Base-by-base conservation (phyloP, 1,140 invertebrate species). In the Pogonognathellus flavescens region DNA sequence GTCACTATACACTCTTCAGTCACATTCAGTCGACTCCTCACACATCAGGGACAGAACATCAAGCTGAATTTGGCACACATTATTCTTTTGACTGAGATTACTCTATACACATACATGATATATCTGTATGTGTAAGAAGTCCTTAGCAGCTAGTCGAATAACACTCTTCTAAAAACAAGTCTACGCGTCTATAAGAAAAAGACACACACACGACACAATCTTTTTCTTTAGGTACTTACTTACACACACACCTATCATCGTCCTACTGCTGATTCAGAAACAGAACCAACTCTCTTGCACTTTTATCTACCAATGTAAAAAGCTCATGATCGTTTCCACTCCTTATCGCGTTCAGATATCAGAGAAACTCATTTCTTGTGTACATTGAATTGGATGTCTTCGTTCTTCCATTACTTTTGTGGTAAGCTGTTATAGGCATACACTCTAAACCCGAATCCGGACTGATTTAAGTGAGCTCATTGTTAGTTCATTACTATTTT, bases 1-100 rank as follows among this genome's bases (percentile, higher is more conserved):
- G 31, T 41, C 31, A 41, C 31, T 25, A 11, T 16, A 55, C 16
- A 55, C 53, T 55, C 53, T 55, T 55, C 18, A 49, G 13, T 72
- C 11, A 14, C 31, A 70, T 41, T 14, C 22, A 72, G 66, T 25
- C 70, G 31, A n/a, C 25, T 62, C 59, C 53, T 5, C 2, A 16
- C 41, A 76, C 70, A 76, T 76, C 70, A 76, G 70, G 31, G 70
- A 76, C 70, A 76, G 16, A n/a, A 76, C 31, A 76, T 76, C 31
- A 76, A 76, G 31, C 41, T 49, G 70, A 76, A 76, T 76, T 76
- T 76, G 70, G 70, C 70, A 76, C 70, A 76, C 70, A 76, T 76
- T 76, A 76, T 76, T 76, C 70, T 76, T 76, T 76, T 76, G 49
- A 76, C 70, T 76, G 31, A 66, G 62, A 66, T 31, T 66, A 11